phyloP scores from a whole-genome alignment of 2,797 vertebrate genomes.

The Discoglossus pictus region DNA sequence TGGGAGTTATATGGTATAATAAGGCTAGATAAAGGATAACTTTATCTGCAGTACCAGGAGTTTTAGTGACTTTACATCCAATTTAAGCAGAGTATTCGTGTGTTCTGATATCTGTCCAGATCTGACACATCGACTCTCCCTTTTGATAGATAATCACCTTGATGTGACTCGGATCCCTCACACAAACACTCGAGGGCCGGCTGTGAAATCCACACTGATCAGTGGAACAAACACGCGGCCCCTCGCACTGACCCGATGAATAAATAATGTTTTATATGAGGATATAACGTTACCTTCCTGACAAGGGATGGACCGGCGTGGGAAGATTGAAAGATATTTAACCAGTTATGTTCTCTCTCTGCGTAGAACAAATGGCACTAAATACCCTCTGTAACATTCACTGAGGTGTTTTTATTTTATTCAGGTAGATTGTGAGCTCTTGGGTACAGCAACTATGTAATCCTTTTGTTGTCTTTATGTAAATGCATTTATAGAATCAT shows the following conservation, averaged over 20 bases:
- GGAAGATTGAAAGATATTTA: slow-evolving; percentile 36
- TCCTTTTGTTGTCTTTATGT: too few species aligned
- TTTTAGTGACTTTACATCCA: too few species aligned
- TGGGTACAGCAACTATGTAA: too few species aligned
- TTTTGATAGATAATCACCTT: slow-evolving; percentile 41
- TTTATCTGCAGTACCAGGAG: too few species aligned
- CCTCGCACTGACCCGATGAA: slow-evolving; percentile 43
- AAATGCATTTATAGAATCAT: too few species aligned
- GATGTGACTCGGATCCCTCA: slow-evolving; percentile 36
- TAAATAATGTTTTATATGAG: slow-evolving; percentile 43
- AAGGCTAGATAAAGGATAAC: too few species aligned
- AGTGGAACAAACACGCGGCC: slow-evolving; percentile 36
- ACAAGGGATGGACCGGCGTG: slow-evolving; percentile 18
- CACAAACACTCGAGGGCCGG: slow-evolving; percentile 19
- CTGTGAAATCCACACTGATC: slow-evolving; percentile 39
- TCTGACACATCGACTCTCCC: slow-evolving; percentile 27
- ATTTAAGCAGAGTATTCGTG: background rate
- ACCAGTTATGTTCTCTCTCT: slow-evolving; percentile 3
- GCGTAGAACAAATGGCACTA: too few species aligned
- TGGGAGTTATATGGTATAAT: too few species aligned
- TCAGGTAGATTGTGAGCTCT: too few species aligned
- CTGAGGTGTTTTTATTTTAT: too few species aligned
- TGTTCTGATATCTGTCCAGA: background rate
- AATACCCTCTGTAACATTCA: too few species aligned
- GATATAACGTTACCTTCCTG: slow-evolving; percentile 47